phyloP scores from a whole-genome alignment of 2,113 vertebrate species.

The Cettia cetti region DNA sequence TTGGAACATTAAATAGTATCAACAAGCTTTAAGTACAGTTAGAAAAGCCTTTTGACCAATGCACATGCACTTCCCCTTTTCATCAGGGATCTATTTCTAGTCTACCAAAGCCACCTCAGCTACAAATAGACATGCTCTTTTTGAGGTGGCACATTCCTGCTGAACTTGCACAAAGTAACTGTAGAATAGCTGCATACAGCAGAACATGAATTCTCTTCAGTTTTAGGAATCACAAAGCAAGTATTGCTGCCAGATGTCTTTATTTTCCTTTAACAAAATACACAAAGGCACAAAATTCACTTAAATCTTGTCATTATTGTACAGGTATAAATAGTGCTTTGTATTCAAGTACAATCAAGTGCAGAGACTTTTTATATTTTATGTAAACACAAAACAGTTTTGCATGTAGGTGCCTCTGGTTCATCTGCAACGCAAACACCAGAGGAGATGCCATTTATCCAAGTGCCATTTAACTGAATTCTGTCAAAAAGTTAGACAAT shows the following conservation, averaged over 20 bases:
- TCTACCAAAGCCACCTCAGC: not conserved
- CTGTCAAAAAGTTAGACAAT: constrained; percentile 60
- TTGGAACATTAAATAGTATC: not conserved
- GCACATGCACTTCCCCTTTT: not conserved
- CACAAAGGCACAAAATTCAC: constrained; percentile 74
- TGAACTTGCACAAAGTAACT: not conserved
- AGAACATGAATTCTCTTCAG: not conserved
- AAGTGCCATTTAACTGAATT: constrained; percentile 60
- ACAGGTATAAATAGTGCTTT: constrained; percentile 81
- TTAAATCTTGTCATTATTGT: constrained; percentile 69
- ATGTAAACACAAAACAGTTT: constrained; percentile 81
- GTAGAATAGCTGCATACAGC: not conserved
- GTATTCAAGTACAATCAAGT: constrained; percentile 83
- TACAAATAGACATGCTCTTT: not conserved
- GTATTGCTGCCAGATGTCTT: constrained; percentile 66
- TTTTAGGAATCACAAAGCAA: constrained; percentile 38
- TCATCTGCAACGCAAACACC: constrained; percentile 62
- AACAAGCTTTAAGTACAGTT: not conserved
- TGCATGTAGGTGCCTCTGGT: constrained; percentile 65
- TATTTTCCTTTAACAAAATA: constrained; percentile 80
- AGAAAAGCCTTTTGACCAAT: not conserved
- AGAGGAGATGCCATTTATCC: constrained; percentile 60
- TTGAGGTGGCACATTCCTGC: not conserved
- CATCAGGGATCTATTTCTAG: not conserved
- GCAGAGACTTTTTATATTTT: constrained; percentile 73